A percentile compares a stretch with the other conserved stretches of the same genome.
phyloP scores from a whole-genome alignment of 2,888 invertebrate genomes.

The Arge pagana region DNA sequence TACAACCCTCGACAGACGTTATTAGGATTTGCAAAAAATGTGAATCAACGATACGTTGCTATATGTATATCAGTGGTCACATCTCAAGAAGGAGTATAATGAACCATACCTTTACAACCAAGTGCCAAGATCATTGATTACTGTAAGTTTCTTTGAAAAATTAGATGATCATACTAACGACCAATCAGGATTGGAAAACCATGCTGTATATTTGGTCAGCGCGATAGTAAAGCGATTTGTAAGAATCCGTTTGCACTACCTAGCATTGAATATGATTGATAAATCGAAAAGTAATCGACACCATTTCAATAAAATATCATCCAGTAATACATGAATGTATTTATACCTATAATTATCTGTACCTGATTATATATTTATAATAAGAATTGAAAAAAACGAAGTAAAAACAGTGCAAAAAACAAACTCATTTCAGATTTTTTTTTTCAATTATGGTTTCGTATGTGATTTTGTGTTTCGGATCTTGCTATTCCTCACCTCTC shows the following conservation, averaged over 20 bases:
- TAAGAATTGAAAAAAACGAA: background rate
- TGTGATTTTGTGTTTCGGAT: background rate
- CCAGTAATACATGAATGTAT: no score
- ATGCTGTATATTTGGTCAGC: background rate
- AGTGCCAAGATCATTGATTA: background rate
- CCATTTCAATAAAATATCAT: background rate
- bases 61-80: background rate
- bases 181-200: slow-evolving; percentile 3
- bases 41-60: slow-evolving; percentile 1
- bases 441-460: background rate
- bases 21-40: background rate
- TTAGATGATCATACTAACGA: background rate
- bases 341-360: background rate
- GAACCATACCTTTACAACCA: slow-evolving; percentile 1
- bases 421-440: background rate
- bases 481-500: background rate
- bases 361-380: background rate
- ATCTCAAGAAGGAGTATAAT: background rate
- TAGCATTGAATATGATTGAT: background rate
- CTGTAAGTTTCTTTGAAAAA: background rate
- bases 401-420: background rate
- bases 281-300: slow-evolving; percentile 3
- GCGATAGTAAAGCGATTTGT: background rate
- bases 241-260: slow-evolving; percentile 2
- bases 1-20: background rate